Evolutionary conservation across 2,113 vertebrate species (phyloP).

Genomic region (Grammomys dolichurus): DNA sequence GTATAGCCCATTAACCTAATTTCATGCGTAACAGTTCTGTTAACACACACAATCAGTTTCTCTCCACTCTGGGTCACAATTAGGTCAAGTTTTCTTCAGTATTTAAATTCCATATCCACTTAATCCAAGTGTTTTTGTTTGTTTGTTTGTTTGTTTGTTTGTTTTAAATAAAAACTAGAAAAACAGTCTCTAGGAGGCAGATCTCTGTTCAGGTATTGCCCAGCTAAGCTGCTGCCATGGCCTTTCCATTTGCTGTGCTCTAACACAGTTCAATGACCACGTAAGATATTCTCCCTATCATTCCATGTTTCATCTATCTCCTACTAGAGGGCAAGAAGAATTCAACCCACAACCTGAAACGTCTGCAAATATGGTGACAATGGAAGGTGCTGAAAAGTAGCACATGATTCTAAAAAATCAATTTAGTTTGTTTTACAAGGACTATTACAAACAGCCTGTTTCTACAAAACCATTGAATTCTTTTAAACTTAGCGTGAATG

Average conservation of each 20-base stretch:
- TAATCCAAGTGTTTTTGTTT: not conserved
- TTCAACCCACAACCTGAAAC: not conserved
- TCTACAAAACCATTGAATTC: not conserved
- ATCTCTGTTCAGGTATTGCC: not conserved
- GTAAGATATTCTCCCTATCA: not conserved
- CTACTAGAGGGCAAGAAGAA: not conserved
- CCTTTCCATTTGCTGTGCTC: not conserved
- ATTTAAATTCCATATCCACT: not conserved
- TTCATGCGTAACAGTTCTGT: not conserved
- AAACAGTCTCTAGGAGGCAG: not conserved
- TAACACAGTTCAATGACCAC: not conserved
- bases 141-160: not conserved
- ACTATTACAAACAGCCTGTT: not conserved
- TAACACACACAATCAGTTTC: not conserved
- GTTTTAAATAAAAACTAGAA: not conserved
- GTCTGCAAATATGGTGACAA: not conserved
- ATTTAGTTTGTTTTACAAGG: not conserved
- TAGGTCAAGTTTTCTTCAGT: not conserved
- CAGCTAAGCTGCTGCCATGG: not conserved
- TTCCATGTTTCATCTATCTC: not conserved
- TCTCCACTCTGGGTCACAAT: not conserved
- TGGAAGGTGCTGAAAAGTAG: not conserved
- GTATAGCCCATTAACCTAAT: not conserved
- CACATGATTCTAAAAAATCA: constrained; percentile 24
- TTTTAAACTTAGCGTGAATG: not conserved